Evolutionary conservation across 2,113 vertebrate species (phyloP).

Genomic region (Heterocephalus glaber): DNA sequence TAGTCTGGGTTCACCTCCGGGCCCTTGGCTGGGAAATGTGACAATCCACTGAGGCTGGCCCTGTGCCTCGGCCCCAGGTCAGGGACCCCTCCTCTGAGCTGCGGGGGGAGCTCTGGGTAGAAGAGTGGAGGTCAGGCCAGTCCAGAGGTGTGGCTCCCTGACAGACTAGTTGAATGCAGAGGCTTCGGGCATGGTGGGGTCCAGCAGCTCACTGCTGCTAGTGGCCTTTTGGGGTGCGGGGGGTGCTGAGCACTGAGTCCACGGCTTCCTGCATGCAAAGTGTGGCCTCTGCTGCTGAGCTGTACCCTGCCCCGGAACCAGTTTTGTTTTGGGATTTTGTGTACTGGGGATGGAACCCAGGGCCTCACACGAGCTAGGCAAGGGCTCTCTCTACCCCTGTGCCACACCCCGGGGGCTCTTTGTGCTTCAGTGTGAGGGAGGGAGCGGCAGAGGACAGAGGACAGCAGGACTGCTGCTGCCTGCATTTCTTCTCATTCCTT

Average conservation of each 20-base stretch:
- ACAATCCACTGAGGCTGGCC: background rate
- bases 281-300: background rate
- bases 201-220: background rate
- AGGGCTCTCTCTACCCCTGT: no score
- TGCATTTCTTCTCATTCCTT: background rate
- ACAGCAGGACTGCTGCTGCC: fast-evolving
- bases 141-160: no score
- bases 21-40: no score
- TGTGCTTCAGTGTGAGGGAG: background rate
- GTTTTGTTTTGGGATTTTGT: background rate
- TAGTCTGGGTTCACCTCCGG: no score
- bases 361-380: no score
- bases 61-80: background rate
- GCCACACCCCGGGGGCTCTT: no score
- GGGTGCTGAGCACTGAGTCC: background rate
- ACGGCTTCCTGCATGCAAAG: background rate
- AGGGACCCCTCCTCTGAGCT: background rate
- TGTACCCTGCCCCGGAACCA: background rate
- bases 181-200: background rate
- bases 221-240: background rate
- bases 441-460: background rate
- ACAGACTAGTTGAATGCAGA: background rate
- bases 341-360: background rate
- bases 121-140: background rate
- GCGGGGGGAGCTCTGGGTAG: background rate